These are phyloP conservation scores for Julus scandinavius DNA, from an alignment of 2,888 invertebrate genomes.

Conservation along the genomic window DNA sequence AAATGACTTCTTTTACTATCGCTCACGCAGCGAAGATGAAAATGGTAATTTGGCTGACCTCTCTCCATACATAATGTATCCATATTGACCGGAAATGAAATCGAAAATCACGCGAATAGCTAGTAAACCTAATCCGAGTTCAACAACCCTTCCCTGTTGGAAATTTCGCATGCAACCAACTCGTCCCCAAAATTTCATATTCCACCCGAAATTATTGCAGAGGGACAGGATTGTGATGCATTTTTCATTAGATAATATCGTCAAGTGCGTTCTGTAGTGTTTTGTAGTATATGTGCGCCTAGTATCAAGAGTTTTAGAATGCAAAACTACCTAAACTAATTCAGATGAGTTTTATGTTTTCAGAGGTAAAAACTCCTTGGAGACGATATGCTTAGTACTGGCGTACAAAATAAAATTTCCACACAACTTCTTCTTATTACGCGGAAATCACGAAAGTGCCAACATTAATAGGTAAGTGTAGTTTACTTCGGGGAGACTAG, in stretches of 20 bases:
- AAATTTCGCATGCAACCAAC: constrained; percentile 3
- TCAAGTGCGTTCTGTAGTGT: not conserved
- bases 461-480: constrained; percentile 68
- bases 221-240: not conserved
- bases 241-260: not conserved
- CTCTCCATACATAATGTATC: not conserved
- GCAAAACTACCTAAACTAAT: not conserved
- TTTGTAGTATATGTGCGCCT: not conserved
- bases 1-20: not conserved
- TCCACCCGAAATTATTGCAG: constrained; percentile 5
- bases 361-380: constrained; percentile 69
- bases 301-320: not conserved
- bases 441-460: constrained; percentile 71
- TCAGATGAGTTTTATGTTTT: constrained; percentile 57
- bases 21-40: not conserved
- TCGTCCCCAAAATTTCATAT: not conserved
- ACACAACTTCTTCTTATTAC: constrained; percentile 70
- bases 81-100: constrained; percentile 43
- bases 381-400: constrained; percentile 69
- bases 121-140: constrained; percentile 33
- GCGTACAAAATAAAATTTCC: constrained; percentile 71
- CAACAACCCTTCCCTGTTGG: not conserved
- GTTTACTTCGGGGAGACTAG: not conserved
- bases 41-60: constrained; percentile 37
- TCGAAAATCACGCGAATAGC: not conserved